phyloP scores from a whole-genome alignment of 2,797 vertebrate genomes.

The Ctenopoma multispine region DNA sequence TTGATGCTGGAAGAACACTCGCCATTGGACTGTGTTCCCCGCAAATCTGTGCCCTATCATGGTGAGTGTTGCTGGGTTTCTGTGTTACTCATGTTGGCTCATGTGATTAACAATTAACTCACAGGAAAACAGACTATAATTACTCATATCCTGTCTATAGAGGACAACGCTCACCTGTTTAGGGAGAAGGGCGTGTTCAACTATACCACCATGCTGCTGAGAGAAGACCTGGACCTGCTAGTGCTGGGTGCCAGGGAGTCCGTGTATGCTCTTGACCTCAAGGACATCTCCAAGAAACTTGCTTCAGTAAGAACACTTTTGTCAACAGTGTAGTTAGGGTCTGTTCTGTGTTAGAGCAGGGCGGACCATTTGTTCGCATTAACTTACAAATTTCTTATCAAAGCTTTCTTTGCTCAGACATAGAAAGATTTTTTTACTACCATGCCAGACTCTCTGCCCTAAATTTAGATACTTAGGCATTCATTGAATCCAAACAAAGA shows the following conservation, averaged over 20 bases:
- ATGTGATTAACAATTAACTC: not conserved
- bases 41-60: constrained; percentile 78
- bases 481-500: no score
- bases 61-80: constrained; percentile 72
- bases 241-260: constrained; percentile 84
- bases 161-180: constrained; percentile 72
- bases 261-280: constrained; percentile 84
- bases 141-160: constrained; percentile 55
- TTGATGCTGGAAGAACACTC: constrained; percentile 53
- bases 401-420: not conserved
- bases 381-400: constrained; percentile 12
- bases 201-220: constrained; percentile 84
- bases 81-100: constrained; percentile 19
- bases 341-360: not conserved
- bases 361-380: not conserved
- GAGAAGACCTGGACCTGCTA: constrained; percentile 79
- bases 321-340: not conserved
- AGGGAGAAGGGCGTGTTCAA: constrained; percentile 76
- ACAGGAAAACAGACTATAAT: constrained; percentile 25
- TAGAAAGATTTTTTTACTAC: not conserved
- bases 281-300: constrained; percentile 76
- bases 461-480: not conserved
- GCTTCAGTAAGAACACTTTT: constrained; percentile 73
- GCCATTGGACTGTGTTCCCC: constrained; percentile 61
- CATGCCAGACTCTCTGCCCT: not conserved